Evolutionary conservation across 2,113 vertebrate species (phyloP), one percentile per base, ranked within the genome.

Genomic region (Dasyprocta punctata): DNA sequence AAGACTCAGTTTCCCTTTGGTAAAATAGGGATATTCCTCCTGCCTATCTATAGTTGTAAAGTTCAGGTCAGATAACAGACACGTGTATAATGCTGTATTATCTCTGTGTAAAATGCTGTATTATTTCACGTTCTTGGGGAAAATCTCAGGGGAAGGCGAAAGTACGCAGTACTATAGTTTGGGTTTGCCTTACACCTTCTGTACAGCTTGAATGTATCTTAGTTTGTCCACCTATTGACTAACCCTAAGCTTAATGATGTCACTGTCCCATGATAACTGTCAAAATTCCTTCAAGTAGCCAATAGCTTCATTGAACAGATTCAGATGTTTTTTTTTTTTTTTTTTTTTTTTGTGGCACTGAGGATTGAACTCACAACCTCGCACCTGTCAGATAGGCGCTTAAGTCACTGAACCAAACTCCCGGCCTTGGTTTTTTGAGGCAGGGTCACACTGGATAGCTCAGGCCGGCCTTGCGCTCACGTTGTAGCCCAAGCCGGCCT

Each of bases 221-320:
- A 82, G 67, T 92, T 67, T 85, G 54, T 86, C 9, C 36, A 20
- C 13, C 7, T 19, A 54, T 5, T 49, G 13, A 65, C 26, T 81
- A 75, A 89, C 52, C 41, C 26, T 93, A 58, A 77, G 30, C 30
- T 91, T 85, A 17, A 16, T 90, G n/a, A 77, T 92, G 77, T 71
- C 41, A 24, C n/a, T n/a, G 54, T 54, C 54, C 54, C 47, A 26
- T n/a, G 47, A 19, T 61, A 83, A 65, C n/a, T 69, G 24, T 89
- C 93, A 86, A 75, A 96, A 89, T 65, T 71, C 41, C 38, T 94
- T 22, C 85, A 85, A 71, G 22, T 90, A 11, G 7, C 71, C 92
- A 58, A 67, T 65, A 61, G 8, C 41, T 87, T 92, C 4, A 11
- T n/a, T 56, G 20, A 90, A 65, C 47, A 84, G 20, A 90, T 5